Evolutionary conservation across 37 sponge, comb jelly and placozoan species (phyloP).

Genomic region (Oscarella lobularis): DNA sequence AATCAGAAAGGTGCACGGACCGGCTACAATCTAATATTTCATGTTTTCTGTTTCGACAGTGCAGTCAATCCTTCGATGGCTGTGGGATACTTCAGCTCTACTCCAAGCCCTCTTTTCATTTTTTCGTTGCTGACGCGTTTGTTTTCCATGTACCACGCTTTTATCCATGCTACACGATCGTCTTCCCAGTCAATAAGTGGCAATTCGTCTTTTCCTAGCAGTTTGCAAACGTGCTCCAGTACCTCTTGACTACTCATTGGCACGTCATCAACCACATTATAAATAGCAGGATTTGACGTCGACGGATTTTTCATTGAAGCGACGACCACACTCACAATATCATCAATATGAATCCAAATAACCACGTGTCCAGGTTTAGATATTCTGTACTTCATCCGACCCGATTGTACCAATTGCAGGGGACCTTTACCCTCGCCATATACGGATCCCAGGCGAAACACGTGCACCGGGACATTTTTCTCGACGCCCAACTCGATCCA

Average conservation of each 20-base stretch:
- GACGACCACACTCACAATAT: neutral
- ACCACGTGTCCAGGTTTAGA: neutral
- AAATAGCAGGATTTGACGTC: neutral
- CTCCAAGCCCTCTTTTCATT: neutral
- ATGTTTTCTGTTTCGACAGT: no score
- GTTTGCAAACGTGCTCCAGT: neutral
- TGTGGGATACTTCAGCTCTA: neutral
- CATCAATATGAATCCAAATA: neutral
- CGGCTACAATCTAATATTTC: no score
- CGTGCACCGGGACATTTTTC: neutral
- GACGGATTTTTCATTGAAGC: neutral
- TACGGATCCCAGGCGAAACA: neutral
- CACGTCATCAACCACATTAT: neutral
- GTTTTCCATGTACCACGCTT: neutral
- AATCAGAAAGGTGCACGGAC: no score
- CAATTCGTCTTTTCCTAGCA: neutral
- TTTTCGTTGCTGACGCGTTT: neutral
- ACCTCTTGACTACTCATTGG: neutral
- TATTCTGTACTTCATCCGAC: neutral
- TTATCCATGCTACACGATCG: neutral
- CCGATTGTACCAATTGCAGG: neutral
- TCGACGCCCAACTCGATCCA: neutral
- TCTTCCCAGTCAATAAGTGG: neutral
- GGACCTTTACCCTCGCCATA: neutral
- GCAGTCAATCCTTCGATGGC: no score